Base-by-base conservation (phyloP, 2,113 vertebrate genomes). In the Coturnix japonica region DNA sequence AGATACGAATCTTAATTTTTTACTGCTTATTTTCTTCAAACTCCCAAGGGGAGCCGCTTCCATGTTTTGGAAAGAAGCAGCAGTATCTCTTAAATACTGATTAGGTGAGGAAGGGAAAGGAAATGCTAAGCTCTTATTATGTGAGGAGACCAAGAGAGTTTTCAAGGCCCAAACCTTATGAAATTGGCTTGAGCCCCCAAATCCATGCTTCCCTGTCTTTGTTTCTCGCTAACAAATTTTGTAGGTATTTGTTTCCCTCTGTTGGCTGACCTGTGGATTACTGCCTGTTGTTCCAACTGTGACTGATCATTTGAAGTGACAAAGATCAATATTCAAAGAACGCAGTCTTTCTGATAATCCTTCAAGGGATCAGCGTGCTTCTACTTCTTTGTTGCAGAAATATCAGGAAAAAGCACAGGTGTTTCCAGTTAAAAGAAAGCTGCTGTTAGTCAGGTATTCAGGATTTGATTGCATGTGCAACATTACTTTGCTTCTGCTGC, bases 401-500 rank as follows among this genome's bases (percentile, higher is more conserved):
- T 65, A 57, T 15, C 41, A n/a, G 0, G 5, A 86, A 81, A 91
- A 91, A 33, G 13, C 56, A 41, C 56, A 35, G 10, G 69, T 84
- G 31, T 81, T 93, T 86, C 59, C 74, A 67, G 33, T 81, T 85
- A 44, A 69, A 54, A 89, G 85, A 88, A 72, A 89, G 60, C 76
- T 80, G 8, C 66, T 65, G 44, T 47, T 89, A 72, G 51, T 74
- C 77, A 87, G 64, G 49, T 41, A 22, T 94, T 84, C 67, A 79
- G 75, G 79, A 93, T n/a, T 2, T 44, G 43, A 81, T 86, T 95
- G 94, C 93, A 93, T 95, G 90, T 94, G 86, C 78, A 65, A 9
- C 86, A 63, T 82, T 66, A 82, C 56, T 94, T 95, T 92, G 74
- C 67, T 93, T 90, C 83, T 72, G 59, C 91, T 81, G 83, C 73